Conservation (phyloP, 2,113 vertebrate genomes). For the Malurus cyaneus region DNA sequence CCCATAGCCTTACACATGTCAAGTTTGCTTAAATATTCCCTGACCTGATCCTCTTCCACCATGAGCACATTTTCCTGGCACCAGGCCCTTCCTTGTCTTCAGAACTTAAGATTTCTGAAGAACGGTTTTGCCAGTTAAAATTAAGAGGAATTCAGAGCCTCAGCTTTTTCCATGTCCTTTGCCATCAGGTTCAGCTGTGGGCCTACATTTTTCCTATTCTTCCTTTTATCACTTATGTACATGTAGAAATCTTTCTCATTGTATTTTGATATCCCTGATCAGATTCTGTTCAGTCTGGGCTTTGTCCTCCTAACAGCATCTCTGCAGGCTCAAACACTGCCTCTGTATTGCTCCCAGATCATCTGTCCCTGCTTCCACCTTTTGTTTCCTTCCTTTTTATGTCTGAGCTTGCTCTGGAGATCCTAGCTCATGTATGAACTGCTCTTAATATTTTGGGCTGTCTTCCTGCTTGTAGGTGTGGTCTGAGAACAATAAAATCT, state of each 20-base stretch:
- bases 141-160: not conserved
- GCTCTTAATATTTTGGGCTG: not conserved
- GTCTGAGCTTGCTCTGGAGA: not conserved
- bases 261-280: not conserved
- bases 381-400: not conserved
- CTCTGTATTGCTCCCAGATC: not conserved
- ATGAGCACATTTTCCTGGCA: not conserved
- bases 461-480: not conserved
- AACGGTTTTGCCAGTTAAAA: not conserved
- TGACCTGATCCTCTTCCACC: not conserved
- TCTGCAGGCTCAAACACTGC: not conserved
- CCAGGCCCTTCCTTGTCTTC: not conserved
- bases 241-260: not conserved
- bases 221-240: not conserved
- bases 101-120: not conserved
- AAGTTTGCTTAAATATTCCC: not conserved
- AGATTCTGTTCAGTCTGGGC: not conserved
- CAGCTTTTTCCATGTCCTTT: not conserved
- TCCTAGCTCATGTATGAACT: not conserved
- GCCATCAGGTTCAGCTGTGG: not conserved
- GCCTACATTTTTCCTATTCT: not conserved
- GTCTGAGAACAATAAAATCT: not conserved
- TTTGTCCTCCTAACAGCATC: not conserved
- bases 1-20: fast-evolving
- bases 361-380: not conserved